These are phyloP conservation scores for Calameuta idolon DNA, from an alignment of 2,888 invertebrate species.

Conservation along the genomic window DNA sequence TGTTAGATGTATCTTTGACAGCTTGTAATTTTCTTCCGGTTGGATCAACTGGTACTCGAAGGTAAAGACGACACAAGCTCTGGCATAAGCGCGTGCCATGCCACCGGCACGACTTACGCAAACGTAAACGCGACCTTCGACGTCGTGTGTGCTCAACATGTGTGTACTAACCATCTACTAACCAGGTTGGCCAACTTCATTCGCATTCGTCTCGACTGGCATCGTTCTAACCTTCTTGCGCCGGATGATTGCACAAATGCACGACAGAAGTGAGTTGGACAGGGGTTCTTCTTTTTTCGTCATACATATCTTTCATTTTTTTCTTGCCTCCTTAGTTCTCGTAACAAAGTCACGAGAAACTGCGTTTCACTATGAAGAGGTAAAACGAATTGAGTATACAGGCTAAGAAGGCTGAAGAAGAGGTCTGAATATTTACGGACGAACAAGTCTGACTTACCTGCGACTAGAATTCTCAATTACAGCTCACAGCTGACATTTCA, in stretches of 20 bases:
- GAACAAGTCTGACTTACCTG: neutral
- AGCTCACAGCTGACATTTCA: neutral
- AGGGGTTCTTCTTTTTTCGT: neutral
- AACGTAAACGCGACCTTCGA: conserved; percentile 39
- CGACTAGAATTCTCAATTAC: neutral
- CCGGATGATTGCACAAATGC: conserved; percentile 8
- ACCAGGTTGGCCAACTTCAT: conserved; percentile 9
- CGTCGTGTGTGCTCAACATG: conserved; percentile 17
- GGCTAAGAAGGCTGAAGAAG: neutral
- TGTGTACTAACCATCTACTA: neutral
- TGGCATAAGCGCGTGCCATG: conserved; percentile 5
- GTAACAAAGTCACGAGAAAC: neutral
- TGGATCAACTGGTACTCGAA: neutral
- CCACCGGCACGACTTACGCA: conserved; percentile 29
- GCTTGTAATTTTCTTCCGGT: neutral
- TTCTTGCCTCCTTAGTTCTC: neutral
- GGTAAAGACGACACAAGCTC: neutral
- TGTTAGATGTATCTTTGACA: neutral
- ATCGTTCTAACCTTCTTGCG: conserved; percentile 6
- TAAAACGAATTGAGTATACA: neutral
- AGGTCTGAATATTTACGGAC: neutral
- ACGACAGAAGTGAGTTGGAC: neutral
- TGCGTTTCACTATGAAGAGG: neutral
- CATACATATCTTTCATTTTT: neutral
- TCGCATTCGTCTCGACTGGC: conserved; percentile 5